Base-by-base conservation (phyloP, 2,113 vertebrate species). In the Guaruba guarouba region DNA sequence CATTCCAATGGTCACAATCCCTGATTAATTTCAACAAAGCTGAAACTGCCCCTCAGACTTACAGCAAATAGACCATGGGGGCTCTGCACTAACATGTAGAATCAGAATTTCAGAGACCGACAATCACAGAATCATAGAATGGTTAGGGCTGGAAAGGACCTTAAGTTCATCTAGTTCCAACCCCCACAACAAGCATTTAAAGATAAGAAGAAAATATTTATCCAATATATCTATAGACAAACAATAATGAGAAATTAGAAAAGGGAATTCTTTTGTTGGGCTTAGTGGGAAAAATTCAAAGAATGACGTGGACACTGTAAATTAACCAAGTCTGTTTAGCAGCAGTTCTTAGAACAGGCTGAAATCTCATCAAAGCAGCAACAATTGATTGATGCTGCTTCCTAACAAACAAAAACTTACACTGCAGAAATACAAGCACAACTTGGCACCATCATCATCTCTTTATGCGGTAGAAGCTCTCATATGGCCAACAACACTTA, bases 351-450 rank as follows among this genome's bases (percentile, higher is more conserved):
- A 51, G 46, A 78, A 88, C 33, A 84, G 76, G 46, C 37, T 94
- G 89, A 94, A 93, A 85, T 48, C 79, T 90, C 75, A 83, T 62
- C 51, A 55, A 55, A 55, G 54, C 54, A 73, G 39, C 70, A 96
- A 89, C n/a, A 83, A 55, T 49, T 59, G 52, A 90, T 77, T 71
- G 89, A 2, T 44, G 62, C 48, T 43, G 37, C 66, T 88, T 90
- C 87, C 55, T 31, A 95, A 94, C 41, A 82, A 88, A 86, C 10
- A 82, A 77, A 78, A 84, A 39, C 66, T 82, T 71, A 73, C 90
- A 41, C 37, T n/a, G 41, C 46, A 92, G 71, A 74, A 54, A 70
- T 2, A 61, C 54, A 79, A 59, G 31, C 55, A 82, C 52, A 81
- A 84, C 55, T 82, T 78, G 84, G 88, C 80, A 90, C 43, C 27